phyloP scores from a whole-genome alignment of 2,888 invertebrate species.

The Himalopsyche kuldschensis region DNA sequence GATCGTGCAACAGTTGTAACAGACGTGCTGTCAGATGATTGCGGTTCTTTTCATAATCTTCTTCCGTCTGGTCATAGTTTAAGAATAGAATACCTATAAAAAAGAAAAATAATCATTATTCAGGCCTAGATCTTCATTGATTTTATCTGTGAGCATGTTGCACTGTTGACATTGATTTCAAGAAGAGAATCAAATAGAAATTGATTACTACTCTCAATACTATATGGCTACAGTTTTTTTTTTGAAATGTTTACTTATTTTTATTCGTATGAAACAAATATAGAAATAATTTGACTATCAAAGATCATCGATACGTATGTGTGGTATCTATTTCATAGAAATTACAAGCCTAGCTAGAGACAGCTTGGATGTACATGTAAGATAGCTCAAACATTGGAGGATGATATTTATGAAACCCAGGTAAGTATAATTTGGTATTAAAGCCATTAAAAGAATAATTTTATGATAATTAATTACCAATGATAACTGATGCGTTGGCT shows the following conservation, averaged over 20 bases:
- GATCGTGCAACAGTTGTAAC: slow-evolving; percentile 60
- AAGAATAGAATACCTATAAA: slow-evolving; percentile 47
- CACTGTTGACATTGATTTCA: too few relatives aligned
- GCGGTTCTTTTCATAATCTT: slow-evolving; percentile 40
- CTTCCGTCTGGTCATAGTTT: slow-evolving; percentile 21
- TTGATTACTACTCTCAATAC: too few relatives aligned
- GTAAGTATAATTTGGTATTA: not conserved
- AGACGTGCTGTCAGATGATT: slow-evolving; percentile 49
- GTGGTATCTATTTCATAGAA: too few relatives aligned
- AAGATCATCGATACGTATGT: too few relatives aligned
- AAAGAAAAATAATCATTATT: not conserved
- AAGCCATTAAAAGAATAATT: not conserved
- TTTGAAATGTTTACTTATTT: too few relatives aligned
- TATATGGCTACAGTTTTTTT: too few relatives aligned
- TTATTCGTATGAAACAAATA: too few relatives aligned
- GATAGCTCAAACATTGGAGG: too few relatives aligned
- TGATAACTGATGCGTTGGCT: slow-evolving; percentile 49
- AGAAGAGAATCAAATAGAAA: too few relatives aligned
- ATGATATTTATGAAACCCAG: not conserved
- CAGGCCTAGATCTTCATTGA: not conserved
- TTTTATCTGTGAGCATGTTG: not conserved
- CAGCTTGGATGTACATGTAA: too few relatives aligned
- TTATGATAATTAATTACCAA: slow-evolving; percentile 19
- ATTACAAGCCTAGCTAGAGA: too few relatives aligned
- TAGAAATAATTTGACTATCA: too few relatives aligned